Percentiles rank a stretch among this genome's conserved stretches.
These are phyloP conservation scores for Cavia porcellus DNA, from an alignment of 2,113 vertebrate species.

Conservation along the genomic window DNA sequence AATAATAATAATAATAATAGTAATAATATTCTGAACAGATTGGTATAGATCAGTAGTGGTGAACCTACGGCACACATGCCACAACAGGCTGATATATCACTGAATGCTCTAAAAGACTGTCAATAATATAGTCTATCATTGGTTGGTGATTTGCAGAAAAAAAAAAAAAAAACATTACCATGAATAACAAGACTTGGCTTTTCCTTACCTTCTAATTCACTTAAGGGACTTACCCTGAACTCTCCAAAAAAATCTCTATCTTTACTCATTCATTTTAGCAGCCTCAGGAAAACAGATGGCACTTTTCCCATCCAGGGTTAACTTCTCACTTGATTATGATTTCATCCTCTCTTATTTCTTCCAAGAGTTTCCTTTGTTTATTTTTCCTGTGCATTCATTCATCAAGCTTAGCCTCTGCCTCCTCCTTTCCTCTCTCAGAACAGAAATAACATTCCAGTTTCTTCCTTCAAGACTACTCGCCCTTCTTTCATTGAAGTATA, in stretches of 20 bases:
- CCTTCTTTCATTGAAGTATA: not conserved
- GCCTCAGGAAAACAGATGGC: not conserved
- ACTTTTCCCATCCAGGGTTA: not conserved
- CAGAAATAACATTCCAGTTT: not conserved
- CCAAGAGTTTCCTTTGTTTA: not conserved
- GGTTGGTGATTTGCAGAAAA: not conserved
- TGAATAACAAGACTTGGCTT: not conserved
- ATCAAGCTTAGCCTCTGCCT: not conserved
- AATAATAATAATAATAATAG: not conserved
- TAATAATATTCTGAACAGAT: not conserved
- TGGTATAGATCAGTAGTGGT: not conserved
- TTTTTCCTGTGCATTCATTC: not conserved
- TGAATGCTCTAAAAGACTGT: not conserved
- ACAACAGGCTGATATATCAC: not conserved
- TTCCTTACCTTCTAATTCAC: slow-evolving; percentile 10
- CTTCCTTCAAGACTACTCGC: not conserved
- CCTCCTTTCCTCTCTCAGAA: not conserved
- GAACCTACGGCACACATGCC: not conserved
- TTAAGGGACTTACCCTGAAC: not conserved
- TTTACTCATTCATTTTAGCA: not conserved
- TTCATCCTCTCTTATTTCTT: not conserved
- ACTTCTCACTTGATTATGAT: not conserved
- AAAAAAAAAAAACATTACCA: slow-evolving; percentile 3
- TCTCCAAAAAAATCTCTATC: not conserved
- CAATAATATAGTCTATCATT: not conserved